Evolutionary conservation across 2,113 vertebrate species (phyloP), one percentile per base, ranked within the genome.

Genomic region (Chaenocephalus aceratus): DNA sequence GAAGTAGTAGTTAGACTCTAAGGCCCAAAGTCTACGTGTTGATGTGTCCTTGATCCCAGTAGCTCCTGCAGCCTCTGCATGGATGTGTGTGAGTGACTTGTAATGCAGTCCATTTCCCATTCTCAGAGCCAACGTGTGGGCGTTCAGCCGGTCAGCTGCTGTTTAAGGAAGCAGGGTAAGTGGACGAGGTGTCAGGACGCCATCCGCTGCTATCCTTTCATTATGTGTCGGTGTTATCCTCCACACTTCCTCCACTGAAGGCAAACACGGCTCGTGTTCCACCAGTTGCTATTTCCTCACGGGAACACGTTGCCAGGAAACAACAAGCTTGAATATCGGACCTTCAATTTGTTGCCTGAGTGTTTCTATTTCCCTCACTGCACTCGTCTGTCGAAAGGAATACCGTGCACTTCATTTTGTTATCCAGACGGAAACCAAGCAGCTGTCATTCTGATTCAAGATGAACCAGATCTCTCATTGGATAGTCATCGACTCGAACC

Each of bases 291-390:
- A 71, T 83, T 83, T 52, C 85, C 75, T 75, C 61, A 26, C 52
- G 61, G 52, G 67, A 79, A 79, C 62, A 46, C 75, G 86, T 91
- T 90, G 86, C 90, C 82, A 75, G 77, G 88, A 82, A 84, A 91
- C 86, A 84, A 67, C 56, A 66, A 66, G 49, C 46, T 58, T 21
- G 16, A 83, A 77, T 59, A 67, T n/a, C 52, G 15, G 68, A 77
- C 69, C 79, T 76, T 78, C 18, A 30, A 10, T 79, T 77, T 85
- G 65, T 72, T 75, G 46, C 51, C 26, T 69, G 12, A 65, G 54
- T 83, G 34, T 60, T 72, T 84, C 18, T 77, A 5, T 80, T 77
- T 69, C 75, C 14, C 26, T 65, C 34, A 45, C 10, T 51, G 46
- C 2, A 71, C 72, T 80, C 54, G 63, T 51, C 59, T 46, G 45